phyloP scores from a whole-genome alignment of 37 sponge, comb jelly and placozoan species.

The Diacarnus erythraeanus region DNA sequence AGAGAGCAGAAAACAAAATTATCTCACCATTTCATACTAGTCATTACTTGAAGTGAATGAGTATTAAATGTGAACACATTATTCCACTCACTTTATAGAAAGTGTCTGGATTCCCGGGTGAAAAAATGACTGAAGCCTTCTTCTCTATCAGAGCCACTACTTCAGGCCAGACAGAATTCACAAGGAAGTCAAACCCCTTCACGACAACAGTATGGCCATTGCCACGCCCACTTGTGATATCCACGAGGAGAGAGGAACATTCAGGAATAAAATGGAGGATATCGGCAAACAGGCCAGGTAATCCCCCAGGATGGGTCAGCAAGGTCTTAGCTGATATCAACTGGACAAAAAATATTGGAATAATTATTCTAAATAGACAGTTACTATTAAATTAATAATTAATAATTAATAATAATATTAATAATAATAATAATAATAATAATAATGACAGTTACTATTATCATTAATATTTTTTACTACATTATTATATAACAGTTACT shows the following conservation, averaged over 20 bases:
- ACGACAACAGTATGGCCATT: constrained; percentile 6
- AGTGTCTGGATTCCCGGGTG: constrained; percentile 88
- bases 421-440: too few species aligned
- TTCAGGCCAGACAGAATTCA: constrained; percentile 89
- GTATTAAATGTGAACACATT: too few species aligned
- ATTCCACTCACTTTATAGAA: constrained; percentile 71
- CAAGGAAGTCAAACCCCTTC: constrained; percentile 88
- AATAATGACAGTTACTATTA: too few species aligned
- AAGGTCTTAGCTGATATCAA: constrained; percentile 43
- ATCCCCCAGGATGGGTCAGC: constrained; percentile 49
- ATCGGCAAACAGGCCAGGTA: constrained; percentile 69
- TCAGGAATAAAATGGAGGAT: constrained; percentile 67
- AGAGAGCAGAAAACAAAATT: too few species aligned
- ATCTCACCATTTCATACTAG: too few species aligned
- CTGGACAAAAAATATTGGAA: constrained; percentile 5
- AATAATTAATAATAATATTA: too few species aligned
- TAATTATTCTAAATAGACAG: too few species aligned
- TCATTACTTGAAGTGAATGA: too few species aligned
- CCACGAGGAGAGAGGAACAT: constrained; percentile 60
- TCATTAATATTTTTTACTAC: too few species aligned
- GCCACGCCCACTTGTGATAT: constrained; percentile 30
- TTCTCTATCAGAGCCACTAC: constrained; percentile 64
- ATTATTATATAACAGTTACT: too few species aligned
- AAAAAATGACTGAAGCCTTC: constrained; percentile 69
- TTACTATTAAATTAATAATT: too few species aligned